Evolutionary conservation across 2,797 vertebrate species (phyloP).

Genomic region (Heterohyrax brucei): DNA sequence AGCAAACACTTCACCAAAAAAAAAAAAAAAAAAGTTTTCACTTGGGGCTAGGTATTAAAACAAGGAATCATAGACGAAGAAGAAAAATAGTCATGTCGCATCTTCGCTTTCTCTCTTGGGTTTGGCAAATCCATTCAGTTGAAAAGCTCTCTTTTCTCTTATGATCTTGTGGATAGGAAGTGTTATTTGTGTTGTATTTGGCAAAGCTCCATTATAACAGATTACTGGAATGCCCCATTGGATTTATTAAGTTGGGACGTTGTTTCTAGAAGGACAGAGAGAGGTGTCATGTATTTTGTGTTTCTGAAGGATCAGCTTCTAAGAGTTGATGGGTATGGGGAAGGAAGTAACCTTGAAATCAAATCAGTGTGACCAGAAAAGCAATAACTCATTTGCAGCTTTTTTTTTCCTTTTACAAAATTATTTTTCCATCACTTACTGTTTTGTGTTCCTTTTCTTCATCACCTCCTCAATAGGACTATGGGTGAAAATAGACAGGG

Average conservation of each 20-base stretch:
- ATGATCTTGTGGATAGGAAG: neutral
- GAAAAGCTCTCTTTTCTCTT: slow-evolving; percentile 4
- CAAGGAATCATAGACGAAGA: neutral
- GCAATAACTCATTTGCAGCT: neutral
- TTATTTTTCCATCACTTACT: neutral
- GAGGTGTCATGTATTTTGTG: neutral
- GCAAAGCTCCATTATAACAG: neutral
- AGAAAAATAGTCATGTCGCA: neutral
- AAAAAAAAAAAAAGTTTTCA: neutral
- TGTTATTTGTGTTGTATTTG: slow-evolving; percentile 24
- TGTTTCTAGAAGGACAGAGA: slow-evolving; percentile 3
- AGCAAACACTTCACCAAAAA: neutral
- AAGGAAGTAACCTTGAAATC: neutral
- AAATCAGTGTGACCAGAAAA: slow-evolving; percentile 11
- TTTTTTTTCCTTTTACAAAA: neutral
- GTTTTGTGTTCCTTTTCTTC: neutral
- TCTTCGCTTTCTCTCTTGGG: neutral
- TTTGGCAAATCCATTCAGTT: neutral
- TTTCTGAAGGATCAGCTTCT: neutral
- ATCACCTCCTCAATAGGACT: neutral
- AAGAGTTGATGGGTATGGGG: neutral
- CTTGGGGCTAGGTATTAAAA: neutral
- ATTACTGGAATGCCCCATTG: neutral
- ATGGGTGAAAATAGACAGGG: slow-evolving; percentile 13
- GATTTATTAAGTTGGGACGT: neutral